Evolutionary conservation across 2,797 vertebrate species (phyloP), one percentile per base, ranked within the genome.

Genomic region (Poecilia wingei): DNA sequence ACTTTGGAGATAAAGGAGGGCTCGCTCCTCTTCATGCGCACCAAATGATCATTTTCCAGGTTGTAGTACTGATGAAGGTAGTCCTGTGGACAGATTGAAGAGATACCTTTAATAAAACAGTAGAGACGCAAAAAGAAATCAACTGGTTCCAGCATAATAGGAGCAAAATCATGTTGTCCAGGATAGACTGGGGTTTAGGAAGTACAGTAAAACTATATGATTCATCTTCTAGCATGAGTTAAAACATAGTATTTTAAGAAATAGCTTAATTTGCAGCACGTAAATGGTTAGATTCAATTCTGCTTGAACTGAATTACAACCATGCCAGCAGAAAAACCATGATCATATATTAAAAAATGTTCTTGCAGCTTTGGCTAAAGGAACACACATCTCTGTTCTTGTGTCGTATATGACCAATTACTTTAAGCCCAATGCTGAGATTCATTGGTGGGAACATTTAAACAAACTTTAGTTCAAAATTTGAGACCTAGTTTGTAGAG

Each of bases 51-150:
- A 9, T 76, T 83, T 77, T 93, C 78, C 61, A 95, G 92, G 79
- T 91, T 81, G 86, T 96, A 96, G 85, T 91, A 96, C 13, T 74
- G 89, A 83, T 92, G 86, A 12, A 96, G 95, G 88, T 95, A 96
- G 76, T 94, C 92, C 96, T 96, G 41, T 7, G 14, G 86, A 55
- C 9, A 85, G 22, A 88, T 79, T 82, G 0, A 18, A 78, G 18
- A 89, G 36, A 77, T 3, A 33, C 33, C 0, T 28, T 55, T 66
- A 71, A 5, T 66, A 22, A 61, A 64, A 68, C 36, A 66, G 20
- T 80, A 73, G 31, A 25, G 16, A 31, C 20, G 1, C 9, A 81
- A 76, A 2, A 59, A 49, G 25, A 16, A 41, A 4, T 72, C 72
- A 39, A 20, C 33, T 68, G 33, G 64, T 41, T 39, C 20, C 64